Evolutionary conservation across 1,140 invertebrate species (phyloP).

Genomic region (Drosophila nannoptera): DNA sequence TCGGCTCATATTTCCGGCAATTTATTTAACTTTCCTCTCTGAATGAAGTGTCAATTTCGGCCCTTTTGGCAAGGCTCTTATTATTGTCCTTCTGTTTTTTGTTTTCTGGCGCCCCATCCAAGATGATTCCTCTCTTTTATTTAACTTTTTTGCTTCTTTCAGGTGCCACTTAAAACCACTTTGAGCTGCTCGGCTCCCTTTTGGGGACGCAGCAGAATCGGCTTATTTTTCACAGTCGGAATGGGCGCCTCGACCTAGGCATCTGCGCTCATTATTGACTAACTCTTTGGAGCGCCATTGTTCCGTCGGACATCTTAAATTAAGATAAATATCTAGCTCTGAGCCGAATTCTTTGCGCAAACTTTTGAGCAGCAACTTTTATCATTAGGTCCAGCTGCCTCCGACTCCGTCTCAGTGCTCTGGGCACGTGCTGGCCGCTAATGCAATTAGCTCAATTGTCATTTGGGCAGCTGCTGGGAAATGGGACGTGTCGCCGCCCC

Average conservation of each 20-base stretch:
- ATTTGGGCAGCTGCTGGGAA: slow-evolving; percentile 49
- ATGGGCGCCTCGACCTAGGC: slow-evolving; percentile 18
- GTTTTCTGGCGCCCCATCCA: slow-evolving; percentile 26
- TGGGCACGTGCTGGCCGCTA: slow-evolving; percentile 53
- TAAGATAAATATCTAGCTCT: slow-evolving; percentile 69
- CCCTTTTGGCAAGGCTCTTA: slow-evolving; percentile 48
- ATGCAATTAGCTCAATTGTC: slow-evolving; percentile 76
- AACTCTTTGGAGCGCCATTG: slow-evolving; percentile 55
- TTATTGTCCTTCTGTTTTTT: slow-evolving; percentile 58
- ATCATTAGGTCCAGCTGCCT: slow-evolving; percentile 37
- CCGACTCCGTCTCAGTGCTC: slow-evolving; percentile 18
- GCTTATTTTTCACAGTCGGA: slow-evolving; percentile 60
- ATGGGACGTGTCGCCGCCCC: slow-evolving; percentile 27
- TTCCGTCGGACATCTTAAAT: slow-evolving; percentile 41
- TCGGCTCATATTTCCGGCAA: slow-evolving; percentile 46
- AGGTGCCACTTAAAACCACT: slow-evolving; percentile 56
- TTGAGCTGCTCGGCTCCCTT: slow-evolving; percentile 41
- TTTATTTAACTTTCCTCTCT: slow-evolving; percentile 39
- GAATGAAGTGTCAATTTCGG: slow-evolving; percentile 57
- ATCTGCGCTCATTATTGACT: slow-evolving; percentile 47
- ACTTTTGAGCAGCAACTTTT: slow-evolving; percentile 51
- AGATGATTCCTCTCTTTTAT: slow-evolving; percentile 50
- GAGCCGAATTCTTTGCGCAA: slow-evolving; percentile 64
- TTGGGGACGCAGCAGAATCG: slow-evolving; percentile 48
- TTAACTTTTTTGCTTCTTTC: slow-evolving; percentile 26